These are phyloP conservation scores for Glaucopsyche alexis DNA, from an alignment of 2,888 invertebrate genomes.

Conservation along the genomic window DNA sequence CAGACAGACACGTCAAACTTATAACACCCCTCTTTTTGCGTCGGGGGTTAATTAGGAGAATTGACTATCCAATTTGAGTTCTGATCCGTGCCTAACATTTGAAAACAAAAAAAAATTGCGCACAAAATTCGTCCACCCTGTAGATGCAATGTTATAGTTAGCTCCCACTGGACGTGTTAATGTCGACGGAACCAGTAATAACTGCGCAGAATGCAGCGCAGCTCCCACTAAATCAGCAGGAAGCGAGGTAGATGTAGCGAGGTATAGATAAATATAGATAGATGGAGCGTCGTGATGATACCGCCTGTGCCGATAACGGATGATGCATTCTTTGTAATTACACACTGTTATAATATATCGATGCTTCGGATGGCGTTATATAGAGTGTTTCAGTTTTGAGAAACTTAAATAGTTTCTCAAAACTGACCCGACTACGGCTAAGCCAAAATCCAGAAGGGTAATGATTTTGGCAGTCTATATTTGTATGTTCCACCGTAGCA, in stretches of 20 bases:
- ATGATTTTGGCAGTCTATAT: too few species aligned
- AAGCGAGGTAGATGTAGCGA: conserved; percentile 26
- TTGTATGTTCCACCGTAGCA: too few species aligned
- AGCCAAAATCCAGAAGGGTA: too few species aligned
- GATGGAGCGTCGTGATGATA: conserved; percentile 34
- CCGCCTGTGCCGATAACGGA: conserved; percentile 26
- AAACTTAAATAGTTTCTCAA: too few species aligned
- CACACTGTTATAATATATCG: conserved; percentile 28
- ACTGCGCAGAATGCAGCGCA: conserved; percentile 28
- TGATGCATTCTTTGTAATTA: conserved; percentile 29
- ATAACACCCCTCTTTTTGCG: too few species aligned
- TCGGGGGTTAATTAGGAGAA: too few species aligned
- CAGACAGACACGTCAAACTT: too few species aligned
- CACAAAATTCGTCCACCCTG: background rate
- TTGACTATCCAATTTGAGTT: too few species aligned
- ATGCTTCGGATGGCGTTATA: background rate
- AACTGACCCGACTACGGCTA: too few species aligned
- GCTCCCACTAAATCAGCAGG: conserved; percentile 35
- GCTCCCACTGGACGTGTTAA: conserved; percentile 25
- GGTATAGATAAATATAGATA: conserved; percentile 14
- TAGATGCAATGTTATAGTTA: conserved; percentile 17
- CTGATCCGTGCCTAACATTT: too few species aligned
- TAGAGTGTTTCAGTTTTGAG: background rate
- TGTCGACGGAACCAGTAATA: conserved; percentile 33
- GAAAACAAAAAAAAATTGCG: too few species aligned